Conservation (phyloP, 2,888 invertebrate genomes). For the Lingula anatina region DNA sequence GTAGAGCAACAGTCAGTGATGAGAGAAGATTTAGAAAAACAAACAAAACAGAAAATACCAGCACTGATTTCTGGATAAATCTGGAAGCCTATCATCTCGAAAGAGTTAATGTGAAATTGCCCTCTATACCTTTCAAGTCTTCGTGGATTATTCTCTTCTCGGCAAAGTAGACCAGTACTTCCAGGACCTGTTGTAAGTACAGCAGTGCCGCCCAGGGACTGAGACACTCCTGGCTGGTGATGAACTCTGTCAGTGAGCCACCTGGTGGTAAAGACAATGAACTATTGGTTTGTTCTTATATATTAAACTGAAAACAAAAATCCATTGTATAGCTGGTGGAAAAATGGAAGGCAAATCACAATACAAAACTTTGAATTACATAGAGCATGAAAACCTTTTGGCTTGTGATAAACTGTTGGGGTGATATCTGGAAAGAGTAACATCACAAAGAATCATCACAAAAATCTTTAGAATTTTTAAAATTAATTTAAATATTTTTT, state of each 20-base stretch:
- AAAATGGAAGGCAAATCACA: background rate
- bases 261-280: too few species aligned
- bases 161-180: slow-evolving; percentile 29
- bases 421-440: too few species aligned
- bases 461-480: too few species aligned
- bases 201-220: slow-evolving; percentile 30
- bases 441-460: too few species aligned
- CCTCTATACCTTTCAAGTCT: slow-evolving; percentile 40
- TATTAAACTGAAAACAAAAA: background rate
- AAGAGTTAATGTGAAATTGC: too few species aligned
- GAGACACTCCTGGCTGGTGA: slow-evolving; percentile 26
- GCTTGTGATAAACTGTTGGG: too few species aligned
- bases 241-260: slow-evolving; percentile 29
- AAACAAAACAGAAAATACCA: too few species aligned
- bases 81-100: too few species aligned
- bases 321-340: background rate
- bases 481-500: too few species aligned
- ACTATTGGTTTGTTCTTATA: background rate
- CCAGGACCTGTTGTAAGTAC: slow-evolving; percentile 31
- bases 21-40: too few species aligned
- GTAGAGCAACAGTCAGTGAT: background rate
- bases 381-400: too few species aligned
- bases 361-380: background rate
- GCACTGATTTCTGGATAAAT: too few species aligned
- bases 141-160: slow-evolving; percentile 34